A percentile compares a stretch with the other conserved stretches of the same genome.
Conservation (phyloP, 2,797 vertebrate species). For the Paedocypris micromegethes region DNA sequence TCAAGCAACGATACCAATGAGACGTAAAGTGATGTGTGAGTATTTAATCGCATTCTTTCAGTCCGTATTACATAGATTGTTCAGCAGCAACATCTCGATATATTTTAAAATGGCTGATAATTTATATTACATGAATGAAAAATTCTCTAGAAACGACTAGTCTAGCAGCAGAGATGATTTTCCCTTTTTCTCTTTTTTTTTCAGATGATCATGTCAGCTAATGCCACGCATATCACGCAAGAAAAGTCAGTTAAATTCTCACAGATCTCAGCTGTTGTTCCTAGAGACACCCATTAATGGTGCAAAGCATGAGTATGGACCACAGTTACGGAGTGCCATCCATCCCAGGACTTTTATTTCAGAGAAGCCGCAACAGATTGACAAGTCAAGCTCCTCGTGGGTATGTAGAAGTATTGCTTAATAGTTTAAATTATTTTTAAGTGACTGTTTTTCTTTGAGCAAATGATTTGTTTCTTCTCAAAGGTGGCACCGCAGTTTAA, state of each 20-base stretch:
- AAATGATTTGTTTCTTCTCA: conserved; percentile 15
- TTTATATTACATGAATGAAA: no score
- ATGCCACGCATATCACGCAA: conserved; percentile 82
- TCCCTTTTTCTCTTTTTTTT: neutral
- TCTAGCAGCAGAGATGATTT: neutral
- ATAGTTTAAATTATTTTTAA: neutral
- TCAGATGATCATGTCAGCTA: conserved; percentile 52
- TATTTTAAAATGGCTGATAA: no score
- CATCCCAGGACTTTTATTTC: conserved; percentile 68
- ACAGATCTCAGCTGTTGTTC: conserved; percentile 75
- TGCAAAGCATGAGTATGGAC: conserved; percentile 59
- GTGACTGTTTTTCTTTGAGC: neutral
- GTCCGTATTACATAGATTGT: no score
- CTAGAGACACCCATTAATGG: conserved; percentile 69
- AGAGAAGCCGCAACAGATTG: conserved; percentile 55
- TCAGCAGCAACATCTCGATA: no score
- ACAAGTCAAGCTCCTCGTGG: conserved; percentile 64
- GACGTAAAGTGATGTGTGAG: no score
- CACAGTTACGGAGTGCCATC: conserved; percentile 55
- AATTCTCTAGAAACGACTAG: no score
- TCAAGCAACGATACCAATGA: no score
- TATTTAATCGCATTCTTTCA: no score
- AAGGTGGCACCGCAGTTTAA: conserved; percentile 85
- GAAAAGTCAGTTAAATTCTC: conserved; percentile 33
- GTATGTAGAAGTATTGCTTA: conserved; percentile 55